Base-by-base conservation (phyloP, 2,113 vertebrate species). In the Nesoenas mayeri region DNA sequence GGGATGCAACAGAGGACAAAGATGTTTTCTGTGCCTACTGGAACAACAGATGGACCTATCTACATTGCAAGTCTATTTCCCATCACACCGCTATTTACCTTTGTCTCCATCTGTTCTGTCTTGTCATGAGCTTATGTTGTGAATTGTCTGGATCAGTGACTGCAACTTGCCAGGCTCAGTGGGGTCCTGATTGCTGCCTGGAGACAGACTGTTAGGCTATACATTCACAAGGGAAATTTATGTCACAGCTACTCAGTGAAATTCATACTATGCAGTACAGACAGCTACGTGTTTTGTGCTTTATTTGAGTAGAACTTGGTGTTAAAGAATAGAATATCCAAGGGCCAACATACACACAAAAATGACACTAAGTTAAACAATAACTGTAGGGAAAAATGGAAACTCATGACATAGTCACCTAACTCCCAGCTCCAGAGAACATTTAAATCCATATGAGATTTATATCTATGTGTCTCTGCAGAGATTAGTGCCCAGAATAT, bases 101-200 rank as follows among this genome's bases (percentile, higher is more conserved):
- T 95, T 90, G 85, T 85, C 79, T 93, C 95, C 91, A 94, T 96
- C 95, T 97, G 96, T 73, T 95, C 92, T 73, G 42, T 89, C 71
- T 92, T 97, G 96, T 94, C 80, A 53, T 54, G 66, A 94, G 81
- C 80, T 95, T 92, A 89, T 96, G 95, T 84, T 93, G 79, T 86
- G 77, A 95, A 87, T 75, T 44, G 91, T 92, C 80, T 91, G 93
- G 86, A 91, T 95, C 89, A 91, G 80, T 32, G 13, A 87, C 61
- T 91, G 73, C 57, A 85, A 61, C 84, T 91, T 94, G 93, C 94
- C 86, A 92, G 89, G 57, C 93, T 89, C 84, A 50, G 66, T 85
- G 78, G 84, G 70, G 66, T 85, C 85, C 84, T 75, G 91, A 94
- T 94, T 92, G 93, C 89, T 92, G 87, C 93, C 87, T 92, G 78